A percentile compares a stretch with the other conserved stretches of the same genome.
Conservation (phyloP, 2,888 invertebrate species). For the Chrysodeixis includens region DNA sequence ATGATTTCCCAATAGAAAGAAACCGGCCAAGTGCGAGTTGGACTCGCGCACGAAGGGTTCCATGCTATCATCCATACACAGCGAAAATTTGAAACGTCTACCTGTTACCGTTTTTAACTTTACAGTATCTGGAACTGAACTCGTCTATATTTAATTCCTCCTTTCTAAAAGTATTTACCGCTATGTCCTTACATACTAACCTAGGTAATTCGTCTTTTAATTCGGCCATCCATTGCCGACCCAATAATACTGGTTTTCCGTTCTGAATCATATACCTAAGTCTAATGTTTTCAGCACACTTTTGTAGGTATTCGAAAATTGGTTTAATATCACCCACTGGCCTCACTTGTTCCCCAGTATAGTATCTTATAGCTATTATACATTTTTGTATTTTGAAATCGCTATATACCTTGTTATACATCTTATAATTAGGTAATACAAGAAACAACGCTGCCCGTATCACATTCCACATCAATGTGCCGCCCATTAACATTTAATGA, state of each 20-base stretch:
- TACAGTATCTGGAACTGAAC: constrained; percentile 49
- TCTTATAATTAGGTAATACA: too few relatives aligned
- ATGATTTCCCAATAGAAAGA: too few relatives aligned
- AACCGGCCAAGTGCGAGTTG: too few relatives aligned
- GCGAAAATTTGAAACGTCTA: too few relatives aligned
- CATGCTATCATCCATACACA: too few relatives aligned
- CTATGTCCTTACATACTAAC: too few relatives aligned
- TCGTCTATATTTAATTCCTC: constrained; percentile 10
- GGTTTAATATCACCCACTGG: constrained; percentile 33
- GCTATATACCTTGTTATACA: not conserved
- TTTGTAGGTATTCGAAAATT: constrained; percentile 31
- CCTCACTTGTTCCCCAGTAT: too few relatives aligned
- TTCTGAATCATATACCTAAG: constrained; percentile 22
- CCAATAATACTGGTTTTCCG: constrained; percentile 24
- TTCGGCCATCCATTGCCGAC: constrained; percentile 49
- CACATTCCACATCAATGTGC: constrained; percentile 1
- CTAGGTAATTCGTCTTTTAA: constrained; percentile 20
- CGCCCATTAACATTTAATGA: not conserved
- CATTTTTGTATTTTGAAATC: not conserved
- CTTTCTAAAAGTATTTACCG: not conserved
- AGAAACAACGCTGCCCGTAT: constrained; percentile 12
- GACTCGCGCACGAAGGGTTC: too few relatives aligned
- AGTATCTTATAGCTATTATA: constrained; percentile 27
- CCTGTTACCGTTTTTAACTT: constrained; percentile 53
- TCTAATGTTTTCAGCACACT: constrained; percentile 10